These are phyloP conservation scores for Drosophila buzzatii DNA, from an alignment of 2,888 invertebrate genomes.

Conservation along the genomic window DNA sequence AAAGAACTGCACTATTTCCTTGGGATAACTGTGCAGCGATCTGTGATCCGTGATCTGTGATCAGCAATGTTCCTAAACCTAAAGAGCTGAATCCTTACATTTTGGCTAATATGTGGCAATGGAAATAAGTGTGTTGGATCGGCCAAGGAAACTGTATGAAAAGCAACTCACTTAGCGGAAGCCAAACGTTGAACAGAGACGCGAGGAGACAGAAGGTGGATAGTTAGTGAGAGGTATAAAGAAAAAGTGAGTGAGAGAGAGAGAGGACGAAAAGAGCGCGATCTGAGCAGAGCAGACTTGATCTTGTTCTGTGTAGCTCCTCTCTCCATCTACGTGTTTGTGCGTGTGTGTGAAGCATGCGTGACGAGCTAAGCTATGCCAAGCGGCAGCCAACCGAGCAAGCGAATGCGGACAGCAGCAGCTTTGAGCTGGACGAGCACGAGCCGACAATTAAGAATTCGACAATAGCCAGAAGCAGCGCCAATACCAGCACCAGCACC, in stretches of 20 bases:
- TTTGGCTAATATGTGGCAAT: conserved; percentile 58
- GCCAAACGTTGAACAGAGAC: conserved; percentile 22
- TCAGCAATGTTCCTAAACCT: conserved; percentile 42
- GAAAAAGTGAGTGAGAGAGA: not conserved
- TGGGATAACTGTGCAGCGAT: conserved; percentile 16
- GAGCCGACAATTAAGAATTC: conserved; percentile 20
- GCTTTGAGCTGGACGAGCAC: conserved; percentile 80
- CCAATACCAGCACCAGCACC: conserved; percentile 1
- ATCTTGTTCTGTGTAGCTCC: not conserved
- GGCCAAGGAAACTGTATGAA: conserved; percentile 50
- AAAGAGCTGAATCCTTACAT: conserved; percentile 25
- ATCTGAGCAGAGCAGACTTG: not conserved
- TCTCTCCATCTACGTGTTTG: not conserved
- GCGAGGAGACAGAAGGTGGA: conserved; percentile 3
- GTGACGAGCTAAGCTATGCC: conserved; percentile 53
- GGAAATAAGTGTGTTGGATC: conserved; percentile 61
- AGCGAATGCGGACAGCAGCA: conserved; percentile 65
- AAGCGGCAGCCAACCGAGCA: conserved; percentile 56
- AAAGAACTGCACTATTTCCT: not conserved
- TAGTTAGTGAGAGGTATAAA: not conserved
- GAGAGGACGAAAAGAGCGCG: not conserved
- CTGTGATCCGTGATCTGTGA: conserved; percentile 21
- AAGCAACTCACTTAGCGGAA: conserved; percentile 29
- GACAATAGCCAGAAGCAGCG: conserved; percentile 5
- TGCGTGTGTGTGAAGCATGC: conserved; percentile 47